Evolutionary conservation across 2,888 invertebrate species (phyloP).

Genomic region (Sesia bembeciformis): DNA sequence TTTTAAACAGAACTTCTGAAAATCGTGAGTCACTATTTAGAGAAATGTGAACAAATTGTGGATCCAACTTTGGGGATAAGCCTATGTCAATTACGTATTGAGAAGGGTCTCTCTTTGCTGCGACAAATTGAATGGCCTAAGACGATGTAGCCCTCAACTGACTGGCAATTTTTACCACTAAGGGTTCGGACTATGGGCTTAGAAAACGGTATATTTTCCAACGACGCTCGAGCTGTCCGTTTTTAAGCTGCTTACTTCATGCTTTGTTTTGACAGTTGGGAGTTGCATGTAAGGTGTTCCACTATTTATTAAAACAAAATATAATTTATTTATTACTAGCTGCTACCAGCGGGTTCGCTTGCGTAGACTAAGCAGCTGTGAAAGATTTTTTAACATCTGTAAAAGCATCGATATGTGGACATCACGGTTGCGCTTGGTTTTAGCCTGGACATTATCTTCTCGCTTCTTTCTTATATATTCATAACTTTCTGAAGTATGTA

Average conservation of each 20-base stretch:
- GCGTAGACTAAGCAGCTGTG: no score
- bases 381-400: no score
- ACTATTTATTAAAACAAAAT: no score
- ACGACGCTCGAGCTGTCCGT: background rate
- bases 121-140: conserved; percentile 65
- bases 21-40: conserved; percentile 34
- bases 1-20: conserved; percentile 1
- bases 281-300: background rate
- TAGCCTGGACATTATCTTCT: background rate
- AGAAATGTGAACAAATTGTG: conserved; percentile 53
- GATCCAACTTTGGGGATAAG: conserved; percentile 59
- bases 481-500: no score
- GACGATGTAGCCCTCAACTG: conserved; percentile 29
- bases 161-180: conserved; percentile 61
- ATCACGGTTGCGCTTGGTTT: background rate
- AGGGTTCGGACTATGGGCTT: conserved; percentile 39
- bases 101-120: conserved; percentile 51
- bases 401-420: no score
- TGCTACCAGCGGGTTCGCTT: no score
- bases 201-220: conserved; percentile 12
- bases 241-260: background rate
- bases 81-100: conserved; percentile 68
- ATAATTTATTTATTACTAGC: no score
- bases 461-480: no score
- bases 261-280: background rate